Base-by-base conservation (phyloP, 2,113 vertebrate genomes). In the Cricetomys ansorgei region DNA sequence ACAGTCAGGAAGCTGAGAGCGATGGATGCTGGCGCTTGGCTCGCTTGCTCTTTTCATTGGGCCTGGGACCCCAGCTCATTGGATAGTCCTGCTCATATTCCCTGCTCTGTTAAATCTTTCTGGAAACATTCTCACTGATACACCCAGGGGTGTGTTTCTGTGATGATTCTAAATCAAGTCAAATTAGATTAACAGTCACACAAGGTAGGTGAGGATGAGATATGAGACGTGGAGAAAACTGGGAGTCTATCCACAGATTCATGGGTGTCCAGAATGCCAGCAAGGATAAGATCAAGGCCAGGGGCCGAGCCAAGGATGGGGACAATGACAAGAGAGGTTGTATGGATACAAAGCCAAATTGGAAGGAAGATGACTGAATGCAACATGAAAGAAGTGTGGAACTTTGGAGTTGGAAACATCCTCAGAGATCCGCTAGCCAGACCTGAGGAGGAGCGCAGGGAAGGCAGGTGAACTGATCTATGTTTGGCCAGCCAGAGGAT, bases 121-220 rank as follows among this genome's bases (percentile, higher is more conserved):
- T 87, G 19, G 11, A 87, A n/a, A 69, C 31, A 7, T 53, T 34
- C 11, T 27, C 64, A 87, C 1, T 23, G 31, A 37, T 12, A 25
- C 19, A 69, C 34, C 17, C 45, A 53, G 43, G 45, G 8, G 17
- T 69, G 34, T n/a, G 19, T 31, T 65, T 69, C 43, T 50, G 45
- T 69, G 31, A 45, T 50, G 43, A 50, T 13, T 86, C 84, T 50
- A 69, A n/a, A 69, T 67, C 31, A 21, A 69, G 21, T 15, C 64
- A 25, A 50, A 45, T 53, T 87, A 45, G 29, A 65, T 45, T 23
- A 34, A 48, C 43, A 64, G 57, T 59, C 43, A 45, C 29, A 34
- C 3, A 1, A 16, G 34, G 13, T 12, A 27, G 10, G 50, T 8
- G 27, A 31, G 17, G 5, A 4, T 1, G 17, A 27, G 57, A 50